A percentile compares a stretch with the other conserved stretches of the same genome.
Conservation (phyloP, 2,888 invertebrate species). For the Pristionchus arcanus region DNA sequence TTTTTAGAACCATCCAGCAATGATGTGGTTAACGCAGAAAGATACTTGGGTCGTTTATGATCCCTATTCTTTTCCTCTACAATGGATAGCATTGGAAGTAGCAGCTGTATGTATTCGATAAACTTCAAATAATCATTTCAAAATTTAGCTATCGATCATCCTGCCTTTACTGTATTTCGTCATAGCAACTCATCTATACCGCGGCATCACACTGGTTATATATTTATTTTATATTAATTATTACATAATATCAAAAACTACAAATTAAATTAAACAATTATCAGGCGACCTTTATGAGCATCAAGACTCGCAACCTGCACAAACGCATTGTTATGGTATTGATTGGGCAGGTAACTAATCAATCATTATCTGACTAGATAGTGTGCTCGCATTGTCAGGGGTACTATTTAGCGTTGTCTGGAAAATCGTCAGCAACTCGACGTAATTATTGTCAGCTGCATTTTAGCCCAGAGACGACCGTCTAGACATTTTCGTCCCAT, state of each 20-base stretch:
- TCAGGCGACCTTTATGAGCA: not conserved
- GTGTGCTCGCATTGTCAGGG: too few species aligned
- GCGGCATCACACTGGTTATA: not conserved
- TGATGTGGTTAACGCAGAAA: not conserved
- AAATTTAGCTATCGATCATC: not conserved
- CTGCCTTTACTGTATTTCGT: not conserved
- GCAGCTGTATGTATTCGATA: not conserved
- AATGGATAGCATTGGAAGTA: not conserved
- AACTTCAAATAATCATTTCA: not conserved
- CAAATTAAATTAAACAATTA: not conserved
- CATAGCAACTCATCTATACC: not conserved
- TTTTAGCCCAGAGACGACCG: too few species aligned
- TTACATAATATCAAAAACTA: too few species aligned
- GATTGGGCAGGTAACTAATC: not conserved
- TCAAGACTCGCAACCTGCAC: not conserved
- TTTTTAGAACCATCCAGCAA: not conserved
- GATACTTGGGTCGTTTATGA: not conserved
- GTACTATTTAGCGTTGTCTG: too few species aligned
- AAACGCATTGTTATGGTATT: not conserved
- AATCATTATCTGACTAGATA: too few species aligned
- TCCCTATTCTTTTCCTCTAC: not conserved
- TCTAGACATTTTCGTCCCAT: too few species aligned
- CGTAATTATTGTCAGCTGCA: too few species aligned
- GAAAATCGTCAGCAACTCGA: too few species aligned
- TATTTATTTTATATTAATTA: not conserved